phyloP scores from a whole-genome alignment of 2,888 invertebrate genomes.

The Arrhopalites spinosus region DNA sequence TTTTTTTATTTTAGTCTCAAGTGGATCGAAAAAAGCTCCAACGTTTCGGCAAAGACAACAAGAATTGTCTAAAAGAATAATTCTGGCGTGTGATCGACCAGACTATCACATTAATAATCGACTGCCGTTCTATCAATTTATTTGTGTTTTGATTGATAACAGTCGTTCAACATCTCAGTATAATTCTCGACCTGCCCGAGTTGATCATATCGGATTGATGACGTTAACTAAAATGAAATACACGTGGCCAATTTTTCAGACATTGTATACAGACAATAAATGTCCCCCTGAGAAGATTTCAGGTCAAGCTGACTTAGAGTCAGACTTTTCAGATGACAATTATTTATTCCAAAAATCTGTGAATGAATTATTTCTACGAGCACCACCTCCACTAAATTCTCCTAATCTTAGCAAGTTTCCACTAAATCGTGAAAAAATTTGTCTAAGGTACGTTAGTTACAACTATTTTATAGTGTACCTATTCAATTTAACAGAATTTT shows the following conservation, averaged over 20 bases:
- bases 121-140: constrained; percentile 13
- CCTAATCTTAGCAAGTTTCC: background rate
- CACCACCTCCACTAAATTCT: constrained; percentile 3
- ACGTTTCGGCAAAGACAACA: background rate
- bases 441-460: constrained; percentile 16
- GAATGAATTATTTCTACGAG: constrained; percentile 10
- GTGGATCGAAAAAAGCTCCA: background rate
- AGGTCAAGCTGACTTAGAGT: background rate
- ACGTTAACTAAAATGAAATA: constrained; percentile 3
- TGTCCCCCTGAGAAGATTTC: background rate
- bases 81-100: constrained; percentile 13
- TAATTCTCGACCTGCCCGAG: background rate
- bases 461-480: background rate
- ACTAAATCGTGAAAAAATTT: background rate
- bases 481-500: background rate
- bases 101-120: constrained; percentile 12
- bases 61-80: background rate
- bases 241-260: constrained; percentile 12
- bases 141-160: constrained; percentile 22
- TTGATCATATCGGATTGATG: background rate
- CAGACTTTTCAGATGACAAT: constrained; percentile 6
- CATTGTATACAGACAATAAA: constrained; percentile 10
- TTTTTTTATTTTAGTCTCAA: no score
- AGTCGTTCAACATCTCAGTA: constrained; percentile 15
- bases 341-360: constrained; percentile 1